Conservation (phyloP, 2,797 vertebrate species). For the Lerista edwardsae region DNA sequence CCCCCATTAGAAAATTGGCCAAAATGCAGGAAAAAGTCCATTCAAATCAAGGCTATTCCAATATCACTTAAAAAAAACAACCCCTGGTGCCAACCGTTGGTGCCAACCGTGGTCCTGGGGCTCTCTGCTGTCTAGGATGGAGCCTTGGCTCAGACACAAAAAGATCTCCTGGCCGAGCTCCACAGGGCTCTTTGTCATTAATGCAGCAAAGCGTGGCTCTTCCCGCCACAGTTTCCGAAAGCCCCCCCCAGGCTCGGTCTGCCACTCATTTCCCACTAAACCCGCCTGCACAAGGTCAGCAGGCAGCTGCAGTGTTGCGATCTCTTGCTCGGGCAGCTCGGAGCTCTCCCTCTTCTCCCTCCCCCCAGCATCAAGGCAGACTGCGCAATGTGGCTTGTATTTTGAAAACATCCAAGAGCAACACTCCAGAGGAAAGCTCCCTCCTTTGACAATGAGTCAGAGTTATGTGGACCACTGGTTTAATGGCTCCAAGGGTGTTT, state of each 20-base stretch:
- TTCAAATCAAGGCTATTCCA: background rate
- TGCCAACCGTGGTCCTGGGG: background rate
- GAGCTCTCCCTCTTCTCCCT: conserved; percentile 13
- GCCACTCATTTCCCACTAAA: conserved; percentile 4
- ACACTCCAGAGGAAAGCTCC: conserved; percentile 17
- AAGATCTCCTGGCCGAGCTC: background rate
- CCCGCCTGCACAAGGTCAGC: background rate
- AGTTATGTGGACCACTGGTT: conserved; percentile 2
- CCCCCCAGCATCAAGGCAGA: background rate
- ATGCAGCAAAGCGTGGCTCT: background rate
- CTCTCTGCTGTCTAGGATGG: too few species aligned
- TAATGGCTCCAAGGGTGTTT: conserved; percentile 27
- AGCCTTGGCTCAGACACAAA: background rate
- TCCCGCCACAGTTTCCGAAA: background rate
- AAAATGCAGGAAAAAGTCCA: background rate
- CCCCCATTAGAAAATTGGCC: too few species aligned
- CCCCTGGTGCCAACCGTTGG: too few species aligned
- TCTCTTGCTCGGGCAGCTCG: background rate
- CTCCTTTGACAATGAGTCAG: conserved; percentile 29
- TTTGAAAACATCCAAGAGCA: background rate
- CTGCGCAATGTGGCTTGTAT: background rate
- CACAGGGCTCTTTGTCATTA: background rate
- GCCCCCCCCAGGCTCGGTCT: background rate
- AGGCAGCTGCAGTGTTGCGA: background rate
- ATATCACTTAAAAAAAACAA: too few species aligned